These are phyloP conservation scores for Meriones psammophilus DNA, from an alignment of 2,797 vertebrate genomes.

Conservation along the genomic window DNA sequence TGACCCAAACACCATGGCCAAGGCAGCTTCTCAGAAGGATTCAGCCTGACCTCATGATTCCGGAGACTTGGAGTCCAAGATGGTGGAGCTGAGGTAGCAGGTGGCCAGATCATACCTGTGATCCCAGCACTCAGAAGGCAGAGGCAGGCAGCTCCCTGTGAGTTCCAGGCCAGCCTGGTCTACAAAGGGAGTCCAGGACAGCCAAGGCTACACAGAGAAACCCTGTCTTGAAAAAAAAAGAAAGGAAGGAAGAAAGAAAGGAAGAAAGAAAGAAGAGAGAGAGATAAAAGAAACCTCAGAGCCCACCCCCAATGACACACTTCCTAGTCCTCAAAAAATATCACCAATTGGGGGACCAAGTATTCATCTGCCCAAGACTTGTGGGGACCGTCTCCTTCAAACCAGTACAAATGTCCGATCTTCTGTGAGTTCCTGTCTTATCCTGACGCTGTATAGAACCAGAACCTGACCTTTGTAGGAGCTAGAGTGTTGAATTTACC, in stretches of 20 bases:
- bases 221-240: no score
- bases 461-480: neutral
- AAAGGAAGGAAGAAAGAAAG: no score
- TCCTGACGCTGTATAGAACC: neutral
- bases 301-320: neutral
- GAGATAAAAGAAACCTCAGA: neutral
- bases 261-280: no score
- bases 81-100: neutral
- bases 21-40: neutral
- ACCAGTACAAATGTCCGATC: neutral
- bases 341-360: neutral
- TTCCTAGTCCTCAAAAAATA: neutral
- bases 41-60: neutral
- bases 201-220: no score
- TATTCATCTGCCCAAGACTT: neutral
- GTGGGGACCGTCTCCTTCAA: neutral
- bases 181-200: no score
- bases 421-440: neutral
- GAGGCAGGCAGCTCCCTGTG: no score
- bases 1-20: neutral
- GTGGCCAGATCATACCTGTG: neutral
- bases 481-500: neutral
- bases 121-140: no score
- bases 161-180: no score
- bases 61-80: neutral